Evolutionary conservation across 2,888 invertebrate species (phyloP), one percentile per base, ranked within the genome.

Genomic region (Salpingus planirostris): DNA sequence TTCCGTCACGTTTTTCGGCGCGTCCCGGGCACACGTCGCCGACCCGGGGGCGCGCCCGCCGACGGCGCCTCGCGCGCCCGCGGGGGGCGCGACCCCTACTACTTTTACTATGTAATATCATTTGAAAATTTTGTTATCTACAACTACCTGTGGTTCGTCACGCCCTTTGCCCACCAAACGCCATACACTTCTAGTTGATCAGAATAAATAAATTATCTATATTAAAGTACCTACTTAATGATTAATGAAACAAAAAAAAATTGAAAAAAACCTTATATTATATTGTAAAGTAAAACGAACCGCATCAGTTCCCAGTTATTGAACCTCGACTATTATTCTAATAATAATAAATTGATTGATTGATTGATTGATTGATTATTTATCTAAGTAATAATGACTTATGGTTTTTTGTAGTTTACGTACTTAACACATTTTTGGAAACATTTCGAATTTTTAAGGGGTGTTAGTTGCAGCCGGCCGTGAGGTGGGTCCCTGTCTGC

Each of bases 151-250:
- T 57, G 57, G 58, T 60, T 58, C 53, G 52, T 62, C 57, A 57
- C 55, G 52, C 55, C 57, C 51, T 59, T n/a, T 50, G 47, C 52
- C 55, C 54, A 54, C 58, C 52, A 52, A 44, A 57, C 55, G 59
- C 54, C 55, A 56, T 57, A 57, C 59, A 59, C 59, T 56, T 60
- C 52, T 60, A 59, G 59, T 59, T 57, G 52, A 53, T 57, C 55
- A 53, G 44, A 32, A n/a, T n/a, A n/a, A n/a, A n/a, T n/a, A n/a
- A n/a, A n/a, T n/a, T n/a, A n/a, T n/a, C n/a, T n/a, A n/a, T n/a
- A n/a, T n/a, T n/a, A n/a, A n/a, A n/a, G n/a, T n/a, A n/a, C n/a
- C n/a, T n/a, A n/a, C n/a, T n/a, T n/a, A n/a, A n/a, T n/a, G n/a
- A n/a, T n/a, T n/a, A n/a, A n/a, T n/a, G n/a, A n/a, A n/a, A n/a